A percentile compares a stretch with the other conserved stretches of the same genome.
Evolutionary conservation across 1,140 invertebrate species (phyloP).

Genomic region (Probaryconus sp.): DNA sequence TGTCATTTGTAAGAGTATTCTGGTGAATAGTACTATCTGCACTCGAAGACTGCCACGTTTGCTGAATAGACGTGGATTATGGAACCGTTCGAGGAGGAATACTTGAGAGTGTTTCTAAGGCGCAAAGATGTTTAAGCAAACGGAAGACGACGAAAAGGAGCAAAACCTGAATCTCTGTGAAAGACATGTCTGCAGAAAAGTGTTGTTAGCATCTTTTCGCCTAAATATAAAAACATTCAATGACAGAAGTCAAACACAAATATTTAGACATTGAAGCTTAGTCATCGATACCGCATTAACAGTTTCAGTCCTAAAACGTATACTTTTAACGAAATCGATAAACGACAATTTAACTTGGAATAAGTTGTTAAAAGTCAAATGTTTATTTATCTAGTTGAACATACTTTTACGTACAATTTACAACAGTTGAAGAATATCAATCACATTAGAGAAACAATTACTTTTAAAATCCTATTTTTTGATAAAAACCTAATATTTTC

Average conservation of each 20-base stretch:
- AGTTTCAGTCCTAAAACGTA: neutral
- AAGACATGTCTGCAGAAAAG: slow-evolving; percentile 30
- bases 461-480: too few species aligned
- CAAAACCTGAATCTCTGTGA: slow-evolving; percentile 34
- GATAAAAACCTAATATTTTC: too few species aligned
- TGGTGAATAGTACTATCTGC: slow-evolving; percentile 26
- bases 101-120: slow-evolving; percentile 50
- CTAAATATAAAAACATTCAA: slow-evolving; percentile 6
- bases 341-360: too few species aligned
- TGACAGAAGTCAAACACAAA: slow-evolving; percentile 4
- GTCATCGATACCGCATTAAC: neutral
- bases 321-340: too few species aligned
- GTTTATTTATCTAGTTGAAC: too few species aligned
- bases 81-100: slow-evolving; percentile 42
- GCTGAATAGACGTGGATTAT: slow-evolving; percentile 49
- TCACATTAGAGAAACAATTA: too few species aligned
- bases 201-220: slow-evolving; percentile 16
- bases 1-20: slow-evolving; percentile 41
- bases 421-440: too few species aligned
- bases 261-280: neutral
- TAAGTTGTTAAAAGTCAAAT: too few species aligned
- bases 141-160: slow-evolving; percentile 22
- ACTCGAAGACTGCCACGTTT: slow-evolving; percentile 46
- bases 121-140: slow-evolving; percentile 49
- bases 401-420: too few species aligned